A percentile compares a stretch with the other conserved stretches of the same genome.
Conservation (phyloP, 2,888 invertebrate species). For the Rhagophthalmus giganteus region DNA sequence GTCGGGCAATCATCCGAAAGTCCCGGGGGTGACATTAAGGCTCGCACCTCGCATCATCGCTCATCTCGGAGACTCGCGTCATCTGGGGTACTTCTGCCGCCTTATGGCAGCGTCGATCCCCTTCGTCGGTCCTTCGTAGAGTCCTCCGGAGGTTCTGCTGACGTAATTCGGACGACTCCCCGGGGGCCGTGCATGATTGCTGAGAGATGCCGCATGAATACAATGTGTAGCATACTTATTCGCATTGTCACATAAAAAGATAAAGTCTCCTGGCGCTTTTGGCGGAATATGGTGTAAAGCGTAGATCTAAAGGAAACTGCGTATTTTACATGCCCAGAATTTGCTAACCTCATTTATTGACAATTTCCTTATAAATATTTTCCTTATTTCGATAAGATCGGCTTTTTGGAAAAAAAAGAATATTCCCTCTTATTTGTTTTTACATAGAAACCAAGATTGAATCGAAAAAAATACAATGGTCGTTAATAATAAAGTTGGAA, state of each 20-base stretch:
- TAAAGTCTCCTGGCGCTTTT: conserved; percentile 24
- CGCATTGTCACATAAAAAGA: conserved; percentile 48
- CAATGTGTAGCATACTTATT: conserved; percentile 48
- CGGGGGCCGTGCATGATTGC: conserved; percentile 52
- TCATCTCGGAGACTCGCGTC: conserved; percentile 45
- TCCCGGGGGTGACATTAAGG: conserved; percentile 52
- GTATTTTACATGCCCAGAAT: conserved; percentile 25
- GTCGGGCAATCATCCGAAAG: conserved; percentile 49
- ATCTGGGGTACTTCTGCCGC: conserved; percentile 40
- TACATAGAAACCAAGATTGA: too few species aligned
- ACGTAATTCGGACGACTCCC: conserved; percentile 54
- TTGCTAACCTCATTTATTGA: conserved; percentile 17
- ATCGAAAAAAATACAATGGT: too few species aligned
- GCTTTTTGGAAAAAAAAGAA: not conserved
- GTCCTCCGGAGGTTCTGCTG: conserved; percentile 46
- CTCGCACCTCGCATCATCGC: conserved; percentile 49
- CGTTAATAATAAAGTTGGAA: too few species aligned
- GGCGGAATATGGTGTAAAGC: conserved; percentile 22
- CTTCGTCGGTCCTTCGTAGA: conserved; percentile 32
- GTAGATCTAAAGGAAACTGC: conserved; percentile 22
- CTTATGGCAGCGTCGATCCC: conserved; percentile 48
- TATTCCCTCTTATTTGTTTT: too few species aligned
- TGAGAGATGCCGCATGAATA: conserved; percentile 53
- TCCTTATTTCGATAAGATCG: conserved; percentile 2
- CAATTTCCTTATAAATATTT: conserved; percentile 10